Evolutionary conservation across 2,888 invertebrate genomes (phyloP).

Genomic region (Agrotis segetum): DNA sequence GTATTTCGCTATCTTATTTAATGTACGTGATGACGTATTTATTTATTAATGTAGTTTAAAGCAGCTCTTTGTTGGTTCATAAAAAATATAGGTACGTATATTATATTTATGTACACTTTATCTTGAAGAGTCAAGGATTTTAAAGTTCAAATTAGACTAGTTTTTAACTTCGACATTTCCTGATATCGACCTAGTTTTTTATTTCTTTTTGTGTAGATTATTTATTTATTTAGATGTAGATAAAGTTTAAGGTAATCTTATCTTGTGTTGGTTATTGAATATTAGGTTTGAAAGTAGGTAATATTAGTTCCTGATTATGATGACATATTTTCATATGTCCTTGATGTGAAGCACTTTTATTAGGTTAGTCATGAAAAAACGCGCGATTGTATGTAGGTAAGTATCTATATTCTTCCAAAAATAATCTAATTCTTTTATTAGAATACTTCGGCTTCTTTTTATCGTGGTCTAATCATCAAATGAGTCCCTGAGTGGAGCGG

Average conservation of each 20-base stretch:
- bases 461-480: too few species aligned
- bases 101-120: constrained; percentile 36
- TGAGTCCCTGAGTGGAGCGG: too few species aligned
- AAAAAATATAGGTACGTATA: constrained; percentile 40
- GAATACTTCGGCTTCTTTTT: too few species aligned
- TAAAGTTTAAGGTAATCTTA: constrained; percentile 42
- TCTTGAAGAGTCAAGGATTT: constrained; percentile 59
- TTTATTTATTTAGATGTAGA: constrained; percentile 23
- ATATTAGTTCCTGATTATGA: constrained; percentile 14
- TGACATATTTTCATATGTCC: constrained; percentile 30
- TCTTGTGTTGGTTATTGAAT: constrained; percentile 32
- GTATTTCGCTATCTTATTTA: constrained; percentile 23
- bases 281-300: constrained; percentile 11
- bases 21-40: constrained; percentile 46
- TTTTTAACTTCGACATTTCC: not conserved
- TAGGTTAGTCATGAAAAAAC: not conserved
- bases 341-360: constrained; percentile 16
- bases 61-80: constrained; percentile 42
- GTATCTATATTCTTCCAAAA: not conserved
- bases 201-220: not conserved
- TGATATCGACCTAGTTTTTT: constrained; percentile 6
- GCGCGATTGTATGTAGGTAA: not conserved
- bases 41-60: constrained; percentile 54
- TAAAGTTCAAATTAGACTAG: constrained; percentile 33
- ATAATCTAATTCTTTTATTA: too few species aligned